phyloP scores from a whole-genome alignment of 2,113 vertebrate species.

The Martes martes region DNA sequence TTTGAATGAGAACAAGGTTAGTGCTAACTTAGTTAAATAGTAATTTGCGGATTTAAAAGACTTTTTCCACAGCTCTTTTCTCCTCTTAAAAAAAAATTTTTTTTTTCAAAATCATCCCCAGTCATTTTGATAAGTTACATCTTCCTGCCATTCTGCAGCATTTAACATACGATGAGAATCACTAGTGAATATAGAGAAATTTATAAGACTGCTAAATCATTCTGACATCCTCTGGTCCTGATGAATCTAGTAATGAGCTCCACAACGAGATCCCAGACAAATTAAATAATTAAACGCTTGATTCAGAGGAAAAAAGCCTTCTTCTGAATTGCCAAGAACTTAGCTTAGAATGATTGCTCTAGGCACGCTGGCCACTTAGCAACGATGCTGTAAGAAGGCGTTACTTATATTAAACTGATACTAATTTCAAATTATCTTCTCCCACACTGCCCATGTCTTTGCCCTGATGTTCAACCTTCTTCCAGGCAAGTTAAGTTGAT shows the following conservation, averaged over 20 bases:
- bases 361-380: not conserved
- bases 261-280: conserved; percentile 75
- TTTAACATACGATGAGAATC: conserved; percentile 75
- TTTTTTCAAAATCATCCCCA: conserved; percentile 71
- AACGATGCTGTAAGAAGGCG: not conserved
- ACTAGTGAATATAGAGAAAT: conserved; percentile 66
- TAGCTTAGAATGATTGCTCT: not conserved
- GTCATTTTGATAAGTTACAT: conserved; percentile 75
- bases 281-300: conserved; percentile 74
- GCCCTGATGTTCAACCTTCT: not conserved
- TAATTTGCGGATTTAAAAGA: conserved; percentile 70
- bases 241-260: conserved; percentile 77
- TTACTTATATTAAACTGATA: conserved; percentile 35
- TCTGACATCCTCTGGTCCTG: conserved; percentile 57
- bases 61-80: conserved; percentile 40
- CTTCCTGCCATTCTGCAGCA: conserved; percentile 71
- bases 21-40: conserved; percentile 67
- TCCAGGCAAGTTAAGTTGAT: conserved; percentile 46
- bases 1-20: conserved; percentile 55
- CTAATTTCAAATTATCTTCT: not conserved
- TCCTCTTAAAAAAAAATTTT: conserved; percentile 26
- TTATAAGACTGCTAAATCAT: conserved; percentile 79
- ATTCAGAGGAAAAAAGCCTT: conserved; percentile 49
- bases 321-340: conserved; percentile 3
- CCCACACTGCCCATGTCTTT: not conserved